Evolutionary conservation across 2,113 vertebrate species (phyloP), one percentile per base, ranked within the genome.

Genomic region (Aspidoscelis tigris): DNA sequence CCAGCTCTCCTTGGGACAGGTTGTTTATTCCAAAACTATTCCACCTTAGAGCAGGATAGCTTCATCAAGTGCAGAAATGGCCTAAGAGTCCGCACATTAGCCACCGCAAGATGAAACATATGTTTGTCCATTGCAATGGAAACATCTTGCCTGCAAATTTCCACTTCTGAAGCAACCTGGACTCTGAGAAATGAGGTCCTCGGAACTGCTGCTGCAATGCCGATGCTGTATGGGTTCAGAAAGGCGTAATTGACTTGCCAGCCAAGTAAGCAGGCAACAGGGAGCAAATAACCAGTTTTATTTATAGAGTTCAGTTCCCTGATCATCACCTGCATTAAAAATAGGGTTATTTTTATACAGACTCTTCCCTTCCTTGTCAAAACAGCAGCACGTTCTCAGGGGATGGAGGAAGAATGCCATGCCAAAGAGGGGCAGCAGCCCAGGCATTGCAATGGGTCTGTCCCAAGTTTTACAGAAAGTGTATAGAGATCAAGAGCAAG

Each of bases 321-420:
- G 77, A 80, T 79, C 83, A n/a, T 79, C 83, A 85, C 83, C 83
- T 85, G 83, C 77, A 80, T 50, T 84, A 77, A 80, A 85, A 85
- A 80, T 53, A 74, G 43, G 58, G 70, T 74, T 85, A 85, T 78
- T 85, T 85, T 85, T 79, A 74, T 80, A 85, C 70, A 80, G 83
- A 80, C 77, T 79, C 21, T 73, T 85, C 44, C 80, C n/a, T 16
- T 74, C n/a, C 77, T 41, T 85, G 83, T 85, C 83, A 85, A 79
- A 85, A 85, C 70, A 85, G 78, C 77, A 55, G 69, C 70, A 66
- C 69, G 80, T 53, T 61, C 58, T 18, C 12, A 18, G 58, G 79
- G 74, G 53, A 70, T 65, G 71, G 44, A 8, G 58, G 26, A 2
- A 21, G 61, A 61, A 58, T 9, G 71, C 50, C 6, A 16, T 21